Evolutionary conservation across 2,797 vertebrate genomes (phyloP).

Genomic region (Poecilia velifera): DNA sequence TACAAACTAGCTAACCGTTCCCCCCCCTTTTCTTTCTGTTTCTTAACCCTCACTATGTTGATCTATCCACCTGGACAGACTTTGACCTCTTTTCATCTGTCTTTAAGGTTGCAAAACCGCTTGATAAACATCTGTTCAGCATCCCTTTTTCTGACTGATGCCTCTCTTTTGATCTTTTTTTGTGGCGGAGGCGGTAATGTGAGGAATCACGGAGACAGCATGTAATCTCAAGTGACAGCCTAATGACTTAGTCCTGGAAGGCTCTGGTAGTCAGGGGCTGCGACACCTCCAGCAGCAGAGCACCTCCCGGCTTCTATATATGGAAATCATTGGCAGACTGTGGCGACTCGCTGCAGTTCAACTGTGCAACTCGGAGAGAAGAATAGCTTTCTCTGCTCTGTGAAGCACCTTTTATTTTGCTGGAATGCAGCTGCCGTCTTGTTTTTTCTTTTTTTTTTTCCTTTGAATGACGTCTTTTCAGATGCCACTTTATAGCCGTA

Average conservation of each 20-base stretch:
- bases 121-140: constrained; percentile 45
- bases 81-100: constrained; percentile 46
- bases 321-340: constrained; percentile 69
- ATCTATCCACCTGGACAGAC: constrained; percentile 46
- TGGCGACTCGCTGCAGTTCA: constrained; percentile 58
- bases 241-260: constrained; percentile 76
- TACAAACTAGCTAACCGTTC: constrained; percentile 42
- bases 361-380: constrained; percentile 53
- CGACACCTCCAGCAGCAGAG: constrained; percentile 62
- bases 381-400: constrained; percentile 56
- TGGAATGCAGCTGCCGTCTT: constrained; percentile 53
- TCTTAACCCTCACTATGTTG: constrained; percentile 5
- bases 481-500: constrained; percentile 23
- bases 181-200: constrained; percentile 64
- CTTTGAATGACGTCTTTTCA: constrained; percentile 45
- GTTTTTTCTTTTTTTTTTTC: background rate
- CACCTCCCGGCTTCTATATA: constrained; percentile 73
- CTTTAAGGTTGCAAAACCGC: constrained; percentile 33
- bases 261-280: constrained; percentile 56
- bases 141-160: constrained; percentile 53
- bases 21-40: background rate
- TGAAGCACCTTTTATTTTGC: constrained; percentile 49
- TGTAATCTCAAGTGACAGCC: constrained; percentile 81
- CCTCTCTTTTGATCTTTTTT: constrained; percentile 50
- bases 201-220: constrained; percentile 72